Conservation (phyloP, 2,113 vertebrate species). For the Onychostruthus taczanowskii region DNA sequence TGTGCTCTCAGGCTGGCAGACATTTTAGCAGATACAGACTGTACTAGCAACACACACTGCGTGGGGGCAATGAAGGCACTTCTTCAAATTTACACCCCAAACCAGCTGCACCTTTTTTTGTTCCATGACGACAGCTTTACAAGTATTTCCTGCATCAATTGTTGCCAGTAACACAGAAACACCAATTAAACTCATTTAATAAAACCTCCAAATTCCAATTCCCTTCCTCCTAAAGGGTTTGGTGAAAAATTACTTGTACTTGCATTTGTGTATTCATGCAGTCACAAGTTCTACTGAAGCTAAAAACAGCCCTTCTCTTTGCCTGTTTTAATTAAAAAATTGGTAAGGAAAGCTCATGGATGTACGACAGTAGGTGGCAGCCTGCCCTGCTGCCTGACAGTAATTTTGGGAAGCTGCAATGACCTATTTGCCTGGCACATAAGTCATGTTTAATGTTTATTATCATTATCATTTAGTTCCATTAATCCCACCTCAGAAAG, state of each 20-base stretch:
- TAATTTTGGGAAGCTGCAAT: background rate
- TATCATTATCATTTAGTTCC: background rate
- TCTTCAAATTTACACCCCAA: background rate
- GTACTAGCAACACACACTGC: background rate
- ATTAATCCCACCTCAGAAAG: background rate
- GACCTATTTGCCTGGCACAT: background rate
- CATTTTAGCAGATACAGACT: background rate
- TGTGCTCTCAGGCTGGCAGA: background rate
- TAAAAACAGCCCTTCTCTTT: background rate
- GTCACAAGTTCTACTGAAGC: background rate
- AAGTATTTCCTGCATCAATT: background rate
- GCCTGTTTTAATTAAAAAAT: background rate
- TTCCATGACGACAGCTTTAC: background rate
- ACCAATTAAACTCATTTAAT: background rate
- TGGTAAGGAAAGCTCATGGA: background rate
- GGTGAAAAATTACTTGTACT: background rate
- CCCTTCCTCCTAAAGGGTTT: background rate
- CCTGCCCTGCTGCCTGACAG: background rate
- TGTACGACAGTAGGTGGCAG: slow-evolving; percentile 18
- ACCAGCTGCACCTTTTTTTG: background rate
- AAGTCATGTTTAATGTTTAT: background rate
- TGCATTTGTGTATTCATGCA: background rate
- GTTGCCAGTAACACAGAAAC: background rate
- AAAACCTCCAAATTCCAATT: background rate
- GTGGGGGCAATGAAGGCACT: background rate